Base-by-base conservation (phyloP, 64 coral and sea anemone species). In the Montipora cactus region DNA sequence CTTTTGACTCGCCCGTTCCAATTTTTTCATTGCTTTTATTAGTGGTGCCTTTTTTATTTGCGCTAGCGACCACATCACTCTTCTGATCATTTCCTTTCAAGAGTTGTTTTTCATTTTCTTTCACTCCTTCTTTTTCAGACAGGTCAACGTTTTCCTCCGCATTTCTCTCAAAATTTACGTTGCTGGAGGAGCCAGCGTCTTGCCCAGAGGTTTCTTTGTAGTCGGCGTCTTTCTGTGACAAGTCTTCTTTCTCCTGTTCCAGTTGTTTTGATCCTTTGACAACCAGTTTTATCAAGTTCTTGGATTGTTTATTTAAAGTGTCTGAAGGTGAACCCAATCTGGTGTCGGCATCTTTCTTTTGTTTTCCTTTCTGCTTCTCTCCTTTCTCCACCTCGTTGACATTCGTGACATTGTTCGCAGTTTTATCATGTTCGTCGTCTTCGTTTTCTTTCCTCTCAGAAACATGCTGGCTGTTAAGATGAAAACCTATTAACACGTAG, bases 241-340 rank as follows among this genome's bases (percentile, higher is more conserved):
- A 4, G 68, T 19, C 21, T 21, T 8, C 68, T 85, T 69, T 37
- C 19, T 71, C 62, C 11, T 71, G 46, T 49, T 86, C 64, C 0
- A n/a, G 15, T 8, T 86, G 7, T n/a, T 23, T 52, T 5, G 82
- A 50, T 70, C 67, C 82, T 19, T 86, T 47, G 2, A 71, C 16
- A 11, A 86, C 18, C 62, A 23, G 21, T 86, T 86, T 72, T 4
- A 49, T 86, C 82, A 86, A 49, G 47, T 86, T 86, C 8, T 46
- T 71, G 4, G 62, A 61, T 7, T 48, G 25, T 19, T 16, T 19
- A 20, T 8, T 14, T 2, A 8, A 16, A 2, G 8, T 10, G 28
- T 46, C 47, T 12, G 44, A 76, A 25, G 8, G 21, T 44, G 16
- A 19, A 13, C 47, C 21, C 46, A 71, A 1, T 21, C 15, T 18